Conservation (phyloP, 2,888 invertebrate species). For the Nomada fabriciana region DNA sequence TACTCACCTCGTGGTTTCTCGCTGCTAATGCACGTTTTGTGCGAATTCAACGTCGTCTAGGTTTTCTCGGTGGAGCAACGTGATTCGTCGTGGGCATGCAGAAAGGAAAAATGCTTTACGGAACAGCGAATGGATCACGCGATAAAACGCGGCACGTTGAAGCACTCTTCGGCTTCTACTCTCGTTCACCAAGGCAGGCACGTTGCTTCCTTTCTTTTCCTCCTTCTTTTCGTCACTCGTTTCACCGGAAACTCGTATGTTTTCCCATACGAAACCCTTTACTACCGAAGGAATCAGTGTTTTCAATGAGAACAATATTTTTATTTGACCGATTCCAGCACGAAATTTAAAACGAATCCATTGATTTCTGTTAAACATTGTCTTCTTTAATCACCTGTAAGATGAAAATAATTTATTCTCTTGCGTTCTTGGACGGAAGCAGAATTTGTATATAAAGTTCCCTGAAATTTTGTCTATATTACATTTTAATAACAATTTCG, state of each 20-base stretch:
- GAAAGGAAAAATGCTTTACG: conserved; percentile 45
- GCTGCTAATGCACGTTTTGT: conserved; percentile 61
- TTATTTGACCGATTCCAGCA: background rate
- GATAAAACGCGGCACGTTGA: conserved; percentile 58
- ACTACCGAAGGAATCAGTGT: too few species aligned
- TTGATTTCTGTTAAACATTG: too few species aligned
- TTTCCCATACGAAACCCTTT: background rate
- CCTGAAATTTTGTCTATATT: too few species aligned
- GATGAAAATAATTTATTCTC: too few species aligned
- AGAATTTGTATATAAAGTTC: too few species aligned
- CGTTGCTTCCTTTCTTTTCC: conserved; percentile 25
- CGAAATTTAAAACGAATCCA: background rate
- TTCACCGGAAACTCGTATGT: background rate
- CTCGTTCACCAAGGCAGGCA: conserved; percentile 32
- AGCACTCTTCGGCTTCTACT: conserved; percentile 54
- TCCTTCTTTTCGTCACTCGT: background rate
- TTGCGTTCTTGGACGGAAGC: too few species aligned
- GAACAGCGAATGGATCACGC: conserved; percentile 47
- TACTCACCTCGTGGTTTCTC: background rate
- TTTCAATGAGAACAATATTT: background rate
- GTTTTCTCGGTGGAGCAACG: conserved; percentile 21
- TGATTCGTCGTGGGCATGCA: conserved; percentile 9
- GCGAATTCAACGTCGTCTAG: conserved; percentile 43
- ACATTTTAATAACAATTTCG: too few species aligned
- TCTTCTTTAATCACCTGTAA: too few species aligned